These are phyloP conservation scores for Papilio dardanus DNA, from an alignment of 1,140 invertebrate species.

Conservation along the genomic window DNA sequence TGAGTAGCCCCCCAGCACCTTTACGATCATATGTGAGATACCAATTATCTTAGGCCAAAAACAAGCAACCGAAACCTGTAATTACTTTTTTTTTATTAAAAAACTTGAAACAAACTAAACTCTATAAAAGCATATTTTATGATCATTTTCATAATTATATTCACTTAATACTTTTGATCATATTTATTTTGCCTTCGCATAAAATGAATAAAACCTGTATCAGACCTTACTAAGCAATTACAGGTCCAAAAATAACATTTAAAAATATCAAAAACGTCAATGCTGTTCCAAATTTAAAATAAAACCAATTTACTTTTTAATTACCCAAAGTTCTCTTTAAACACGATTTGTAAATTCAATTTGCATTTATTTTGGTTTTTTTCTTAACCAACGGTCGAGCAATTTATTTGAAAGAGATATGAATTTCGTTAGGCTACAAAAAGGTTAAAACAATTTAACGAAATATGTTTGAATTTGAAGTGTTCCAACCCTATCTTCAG, in stretches of 20 bases:
- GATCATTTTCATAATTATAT: neutral
- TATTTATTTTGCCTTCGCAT: neutral
- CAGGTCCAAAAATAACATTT: neutral
- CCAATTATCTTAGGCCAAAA: neutral
- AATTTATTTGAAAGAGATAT: neutral
- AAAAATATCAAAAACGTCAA: neutral
- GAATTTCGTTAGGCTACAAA: neutral
- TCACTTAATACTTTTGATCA: neutral
- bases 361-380: neutral
- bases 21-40: neutral
- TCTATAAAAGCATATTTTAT: neutral
- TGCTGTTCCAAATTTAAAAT: neutral
- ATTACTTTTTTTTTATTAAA: neutral
- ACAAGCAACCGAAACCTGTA: neutral
- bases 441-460: neutral
- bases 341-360: neutral
- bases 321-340: neutral
- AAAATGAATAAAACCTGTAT: neutral
- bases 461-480: neutral
- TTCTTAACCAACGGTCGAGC: neutral
- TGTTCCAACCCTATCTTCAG: neutral
- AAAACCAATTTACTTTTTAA: neutral
- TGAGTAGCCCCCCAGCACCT: too few species aligned
- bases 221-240: constrained; percentile 1
- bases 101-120: neutral